A percentile compares a stretch with the other conserved stretches of the same genome.
Conservation (phyloP, 2,113 vertebrate genomes). For the Salvelinus alpinus region DNA sequence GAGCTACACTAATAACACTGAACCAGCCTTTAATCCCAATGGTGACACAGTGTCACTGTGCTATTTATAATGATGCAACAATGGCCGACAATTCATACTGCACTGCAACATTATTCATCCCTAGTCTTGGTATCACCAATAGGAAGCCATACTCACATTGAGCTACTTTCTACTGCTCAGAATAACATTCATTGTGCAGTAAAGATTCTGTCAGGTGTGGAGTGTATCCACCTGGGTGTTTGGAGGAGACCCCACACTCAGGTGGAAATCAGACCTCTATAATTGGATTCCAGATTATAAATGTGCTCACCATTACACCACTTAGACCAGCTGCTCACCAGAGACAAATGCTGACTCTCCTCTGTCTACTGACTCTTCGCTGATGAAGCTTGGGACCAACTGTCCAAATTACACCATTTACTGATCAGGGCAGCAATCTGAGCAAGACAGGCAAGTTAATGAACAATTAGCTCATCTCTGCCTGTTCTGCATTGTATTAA, state of each 20-base stretch:
- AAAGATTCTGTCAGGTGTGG: too few relatives aligned
- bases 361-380: background rate
- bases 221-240: background rate
- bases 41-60: too few relatives aligned
- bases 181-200: too few relatives aligned
- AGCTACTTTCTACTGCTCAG: too few relatives aligned
- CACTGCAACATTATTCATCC: too few relatives aligned
- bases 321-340: background rate
- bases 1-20: too few relatives aligned
- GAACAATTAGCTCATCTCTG: constrained; percentile 13
- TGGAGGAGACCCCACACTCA: background rate
- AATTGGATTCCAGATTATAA: background rate
- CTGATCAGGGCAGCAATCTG: constrained; percentile 6
- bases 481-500: background rate
- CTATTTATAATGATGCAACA: too few relatives aligned
- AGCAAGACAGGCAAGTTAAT: constrained; percentile 12
- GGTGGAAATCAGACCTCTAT: background rate
- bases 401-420: background rate
- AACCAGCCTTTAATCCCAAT: too few relatives aligned
- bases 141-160: too few relatives aligned
- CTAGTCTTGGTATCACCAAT: too few relatives aligned
- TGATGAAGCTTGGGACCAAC: background rate
- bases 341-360: background rate
- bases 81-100: too few relatives aligned
- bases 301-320: background rate